Conservation (phyloP, 2,888 invertebrate genomes). For the Meiosimyza decipiens region DNA sequence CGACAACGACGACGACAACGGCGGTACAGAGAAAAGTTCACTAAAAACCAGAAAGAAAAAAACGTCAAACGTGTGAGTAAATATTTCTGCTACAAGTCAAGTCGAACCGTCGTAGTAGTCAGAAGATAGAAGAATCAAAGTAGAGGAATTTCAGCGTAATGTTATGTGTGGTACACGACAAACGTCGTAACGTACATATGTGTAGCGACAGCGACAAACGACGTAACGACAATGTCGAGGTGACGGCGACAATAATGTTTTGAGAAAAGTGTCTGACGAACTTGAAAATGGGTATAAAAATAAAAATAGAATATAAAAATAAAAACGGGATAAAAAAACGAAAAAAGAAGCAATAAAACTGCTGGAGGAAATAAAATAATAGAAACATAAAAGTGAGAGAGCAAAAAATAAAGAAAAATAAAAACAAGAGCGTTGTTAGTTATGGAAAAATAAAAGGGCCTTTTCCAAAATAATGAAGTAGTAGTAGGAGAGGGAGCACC, state of each 20-base stretch:
- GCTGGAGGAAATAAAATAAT: neutral
- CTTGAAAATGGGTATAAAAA: slow-evolving; percentile 43
- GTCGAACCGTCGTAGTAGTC: neutral
- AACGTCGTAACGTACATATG: slow-evolving; percentile 24
- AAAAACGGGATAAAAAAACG: slow-evolving; percentile 7
- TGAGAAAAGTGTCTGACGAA: slow-evolving; percentile 42
- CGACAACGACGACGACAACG: slow-evolving; percentile 4
- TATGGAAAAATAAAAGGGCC: slow-evolving; percentile 24
- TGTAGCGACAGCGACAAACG: slow-evolving; percentile 12
- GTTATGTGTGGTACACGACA: slow-evolving; percentile 8
- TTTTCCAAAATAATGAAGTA: slow-evolving; percentile 13
- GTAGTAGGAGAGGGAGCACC: no score
- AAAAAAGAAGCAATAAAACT: slow-evolving; percentile 16
- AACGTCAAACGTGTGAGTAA: neutral
- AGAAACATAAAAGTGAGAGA: neutral
- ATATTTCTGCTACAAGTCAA: neutral
- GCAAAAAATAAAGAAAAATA: neutral
- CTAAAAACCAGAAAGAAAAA: slow-evolving; percentile 20
- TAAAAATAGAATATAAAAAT: slow-evolving; percentile 38
- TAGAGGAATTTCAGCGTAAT: slow-evolving; percentile 23
- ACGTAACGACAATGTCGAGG: slow-evolving; percentile 22
- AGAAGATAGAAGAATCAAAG: neutral
- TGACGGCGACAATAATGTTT: slow-evolving; percentile 12
- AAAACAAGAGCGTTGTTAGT: slow-evolving; percentile 2
- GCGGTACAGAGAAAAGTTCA: slow-evolving; percentile 11